Evolutionary conservation across 2,888 invertebrate genomes (phyloP).

Genomic region (Capitulum mitella): DNA sequence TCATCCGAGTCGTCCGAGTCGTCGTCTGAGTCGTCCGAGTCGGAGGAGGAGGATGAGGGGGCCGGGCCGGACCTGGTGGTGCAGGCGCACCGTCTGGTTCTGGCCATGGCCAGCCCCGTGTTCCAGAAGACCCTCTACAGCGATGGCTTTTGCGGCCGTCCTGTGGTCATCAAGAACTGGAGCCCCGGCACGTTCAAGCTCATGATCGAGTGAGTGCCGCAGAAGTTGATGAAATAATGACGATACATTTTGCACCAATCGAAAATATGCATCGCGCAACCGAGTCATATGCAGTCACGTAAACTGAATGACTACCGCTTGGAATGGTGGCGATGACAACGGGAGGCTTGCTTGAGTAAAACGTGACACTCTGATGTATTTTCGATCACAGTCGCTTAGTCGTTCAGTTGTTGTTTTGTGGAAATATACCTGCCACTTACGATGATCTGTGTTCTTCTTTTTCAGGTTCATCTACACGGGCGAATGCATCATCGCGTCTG

Average conservation of each 20-base stretch:
- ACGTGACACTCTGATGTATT: no score
- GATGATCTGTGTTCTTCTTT: no score
- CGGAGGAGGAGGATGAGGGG: background rate
- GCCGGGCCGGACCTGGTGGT: background rate
- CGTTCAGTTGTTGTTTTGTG: no score
- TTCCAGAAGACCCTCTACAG: conserved; percentile 31
- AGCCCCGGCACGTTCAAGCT: conserved; percentile 32
- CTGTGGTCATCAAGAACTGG: conserved; percentile 32
- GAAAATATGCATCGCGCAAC: no score
- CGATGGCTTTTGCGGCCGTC: conserved; percentile 27
- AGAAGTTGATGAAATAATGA: no score
- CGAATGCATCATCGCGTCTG: conserved; percentile 30
- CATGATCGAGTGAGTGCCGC: conserved; percentile 35
- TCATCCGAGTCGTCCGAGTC: background rate
- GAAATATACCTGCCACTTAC: no score
- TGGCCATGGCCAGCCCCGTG: conserved; percentile 32
- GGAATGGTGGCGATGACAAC: no score
- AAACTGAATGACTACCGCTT: no score
- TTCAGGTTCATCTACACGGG: conserved; percentile 35
- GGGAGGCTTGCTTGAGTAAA: no score
- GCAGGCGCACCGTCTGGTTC: conserved; percentile 34
- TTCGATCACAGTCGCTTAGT: no score
- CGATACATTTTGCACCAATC: no score
- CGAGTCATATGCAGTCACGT: no score
- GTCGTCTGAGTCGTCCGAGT: background rate